These are phyloP conservation scores for Caenorhabditis sp. DNA, from an alignment of 2,888 invertebrate genomes.

Conservation along the genomic window DNA sequence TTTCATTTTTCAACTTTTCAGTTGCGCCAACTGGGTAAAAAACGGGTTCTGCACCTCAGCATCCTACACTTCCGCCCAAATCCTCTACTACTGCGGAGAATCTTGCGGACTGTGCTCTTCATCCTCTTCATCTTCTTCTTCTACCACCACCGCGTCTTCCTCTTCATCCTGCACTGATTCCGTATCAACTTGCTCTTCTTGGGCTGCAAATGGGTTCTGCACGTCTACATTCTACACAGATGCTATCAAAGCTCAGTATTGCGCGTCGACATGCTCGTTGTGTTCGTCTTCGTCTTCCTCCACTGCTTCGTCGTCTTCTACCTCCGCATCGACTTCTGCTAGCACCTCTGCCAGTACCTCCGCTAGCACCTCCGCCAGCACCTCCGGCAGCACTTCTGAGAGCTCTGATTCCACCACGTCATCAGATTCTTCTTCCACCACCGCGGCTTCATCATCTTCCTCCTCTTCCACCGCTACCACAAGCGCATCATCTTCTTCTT, in stretches of 20 bases:
- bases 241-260: constrained; percentile 35
- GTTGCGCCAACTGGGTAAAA: constrained; percentile 38
- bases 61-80: constrained; percentile 40
- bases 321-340: constrained; percentile 7
- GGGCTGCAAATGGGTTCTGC: constrained; percentile 43
- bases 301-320: neutral
- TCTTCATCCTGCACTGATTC: constrained; percentile 14
- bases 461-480: too few relatives aligned
- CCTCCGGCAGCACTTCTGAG: constrained; percentile 21
- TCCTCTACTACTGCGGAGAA: constrained; percentile 18
- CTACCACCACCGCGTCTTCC: constrained; percentile 3
- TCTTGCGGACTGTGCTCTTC: constrained; percentile 29
- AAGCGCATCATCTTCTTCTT: constrained; percentile 18
- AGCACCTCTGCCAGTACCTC: constrained; percentile 4
- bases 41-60: constrained; percentile 36
- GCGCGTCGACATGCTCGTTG: constrained; percentile 28
- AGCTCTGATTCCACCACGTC: too few relatives aligned
- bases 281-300: constrained; percentile 24
- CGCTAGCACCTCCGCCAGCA: neutral
- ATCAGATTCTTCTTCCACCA: too few relatives aligned
- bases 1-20: too few relatives aligned
- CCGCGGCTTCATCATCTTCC: too few relatives aligned
- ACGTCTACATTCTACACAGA: constrained; percentile 33
- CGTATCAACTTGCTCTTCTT: constrained; percentile 10
- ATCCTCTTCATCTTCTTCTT: constrained; percentile 13